Evolutionary conservation across 2,888 invertebrate genomes (phyloP).

Genomic region (Lymantria dispar): DNA sequence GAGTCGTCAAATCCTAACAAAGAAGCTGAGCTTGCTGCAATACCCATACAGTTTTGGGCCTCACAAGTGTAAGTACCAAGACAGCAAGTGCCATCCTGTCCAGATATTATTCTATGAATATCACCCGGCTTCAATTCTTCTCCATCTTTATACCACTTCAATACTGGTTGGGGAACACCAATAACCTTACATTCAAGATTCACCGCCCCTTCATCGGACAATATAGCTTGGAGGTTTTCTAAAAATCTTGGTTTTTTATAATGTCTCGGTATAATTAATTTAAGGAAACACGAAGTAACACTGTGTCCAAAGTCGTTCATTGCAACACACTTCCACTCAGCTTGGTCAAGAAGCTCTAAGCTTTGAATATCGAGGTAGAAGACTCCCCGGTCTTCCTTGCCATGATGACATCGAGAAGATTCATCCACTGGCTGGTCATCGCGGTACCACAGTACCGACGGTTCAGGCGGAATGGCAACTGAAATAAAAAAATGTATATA

Average conservation of each 20-base stretch:
- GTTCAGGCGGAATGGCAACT: slow-evolving; percentile 91
- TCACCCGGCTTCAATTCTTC: slow-evolving; percentile 94
- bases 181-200: slow-evolving; percentile 96
- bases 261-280: slow-evolving; percentile 92
- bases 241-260: slow-evolving; percentile 94
- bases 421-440: slow-evolving; percentile 91
- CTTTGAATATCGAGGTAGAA: slow-evolving; percentile 88
- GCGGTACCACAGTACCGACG: slow-evolving; percentile 92
- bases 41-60: slow-evolving; percentile 95
- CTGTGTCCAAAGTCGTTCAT: slow-evolving; percentile 95
- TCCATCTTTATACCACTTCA: slow-evolving; percentile 97
- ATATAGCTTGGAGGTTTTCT: slow-evolving; percentile 91
- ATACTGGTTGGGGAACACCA: slow-evolving; percentile 93
- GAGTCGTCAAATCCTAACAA: slow-evolving; percentile 93
- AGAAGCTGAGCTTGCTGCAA: slow-evolving; percentile 93
- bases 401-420: slow-evolving; percentile 84
- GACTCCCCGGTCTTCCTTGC: slow-evolving; percentile 86
- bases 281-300: slow-evolving; percentile 92
- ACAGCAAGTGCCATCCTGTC: slow-evolving; percentile 94
- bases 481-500: slow-evolving; percentile 33
- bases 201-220: slow-evolving; percentile 94
- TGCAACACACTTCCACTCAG: slow-evolving; percentile 96
- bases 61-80: slow-evolving; percentile 95
- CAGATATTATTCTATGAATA: slow-evolving; percentile 94
- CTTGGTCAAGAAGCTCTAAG: slow-evolving; percentile 92